Base-by-base conservation (phyloP, 2,888 invertebrate genomes). In the Sphaeridia pumilis region DNA sequence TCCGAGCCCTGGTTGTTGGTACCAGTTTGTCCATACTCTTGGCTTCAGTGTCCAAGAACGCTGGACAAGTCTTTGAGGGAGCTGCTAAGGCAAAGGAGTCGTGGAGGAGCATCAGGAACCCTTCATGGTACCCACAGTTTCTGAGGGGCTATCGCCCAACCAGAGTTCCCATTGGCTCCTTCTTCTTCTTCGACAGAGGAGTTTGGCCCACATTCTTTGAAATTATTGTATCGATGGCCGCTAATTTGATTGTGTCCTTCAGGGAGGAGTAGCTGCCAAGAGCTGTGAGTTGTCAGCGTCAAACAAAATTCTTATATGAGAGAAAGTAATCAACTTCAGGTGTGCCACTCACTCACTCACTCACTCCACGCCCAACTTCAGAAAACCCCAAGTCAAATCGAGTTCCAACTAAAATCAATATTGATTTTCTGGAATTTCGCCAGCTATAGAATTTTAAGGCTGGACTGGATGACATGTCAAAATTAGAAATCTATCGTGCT, bases 191-290 rank as follows among this genome's bases (percentile, higher is more conserved):
- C 7, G 47, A 47, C 21, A 26, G 17, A 12, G 21, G 35, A 22
- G 14, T 47, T 14, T 24, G 34, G n/a, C 22, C 26, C 21, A 47
- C 47, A 3, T 2, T 47, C 7, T 4, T 47, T 21, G 24, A 31
- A 10, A 31, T 36, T 3, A 36, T 47, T 24, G 4, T 47, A 3
- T 4, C 26, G 7, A 47, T 22, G 22, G 31, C n/a, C 2, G 35
- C 36, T 3, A 47, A 47, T 24, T 2, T 47, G n/a, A 24, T 47
- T 3, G 22, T 47, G 20, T 21, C 47, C 17, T 47, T n/a, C n/a
- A 14, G 10, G 10, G n/a, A n/a, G n/a, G n/a, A n/a, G n/a, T n/a
- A n/a, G n/a, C n/a, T n/a, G n/a, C n/a, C n/a, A n/a, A n/a, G n/a
- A n/a, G n/a, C n/a, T n/a, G n/a, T n/a, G n/a, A n/a, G n/a, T n/a